A percentile compares a stretch with the other conserved stretches of the same genome.
These are phyloP conservation scores for Tetrax tetrax DNA, from an alignment of 2,113 vertebrate species.

Conservation along the genomic window DNA sequence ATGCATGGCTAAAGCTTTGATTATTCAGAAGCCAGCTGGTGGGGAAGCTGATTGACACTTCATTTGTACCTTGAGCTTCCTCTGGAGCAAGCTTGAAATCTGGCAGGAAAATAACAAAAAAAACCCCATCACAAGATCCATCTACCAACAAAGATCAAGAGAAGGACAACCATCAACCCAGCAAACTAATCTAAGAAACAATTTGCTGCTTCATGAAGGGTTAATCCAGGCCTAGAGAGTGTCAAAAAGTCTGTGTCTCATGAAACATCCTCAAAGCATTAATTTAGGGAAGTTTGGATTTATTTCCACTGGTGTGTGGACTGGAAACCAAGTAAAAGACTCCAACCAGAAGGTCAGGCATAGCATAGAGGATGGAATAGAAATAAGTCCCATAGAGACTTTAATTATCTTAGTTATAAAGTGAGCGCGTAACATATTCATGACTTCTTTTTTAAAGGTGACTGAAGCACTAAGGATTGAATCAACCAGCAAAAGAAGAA, in stretches of 20 bases:
- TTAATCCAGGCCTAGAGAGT: neutral
- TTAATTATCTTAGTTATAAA: constrained; percentile 14
- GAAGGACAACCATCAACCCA: neutral
- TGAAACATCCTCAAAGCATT: neutral
- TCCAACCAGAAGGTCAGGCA: neutral
- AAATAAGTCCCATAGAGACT: neutral
- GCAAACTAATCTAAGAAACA: neutral
- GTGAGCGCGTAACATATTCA: neutral
- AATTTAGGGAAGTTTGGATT: neutral
- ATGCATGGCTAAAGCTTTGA: neutral
- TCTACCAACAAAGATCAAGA: neutral
- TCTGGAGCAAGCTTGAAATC: neutral
- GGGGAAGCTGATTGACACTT: neutral
- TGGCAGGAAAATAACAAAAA: neutral
- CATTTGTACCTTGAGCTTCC: neutral
- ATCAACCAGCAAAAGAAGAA: neutral
- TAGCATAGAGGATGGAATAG: neutral
- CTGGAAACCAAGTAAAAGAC: neutral
- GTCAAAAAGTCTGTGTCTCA: neutral
- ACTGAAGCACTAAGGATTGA: neutral
- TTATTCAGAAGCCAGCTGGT: neutral
- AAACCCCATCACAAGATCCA: neutral
- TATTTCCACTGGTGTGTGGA: neutral
- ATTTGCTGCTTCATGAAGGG: neutral
- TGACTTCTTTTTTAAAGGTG: neutral